Conservation (phyloP, 2,113 vertebrate species). For the Boulengeromyrus knoepffleri region DNA sequence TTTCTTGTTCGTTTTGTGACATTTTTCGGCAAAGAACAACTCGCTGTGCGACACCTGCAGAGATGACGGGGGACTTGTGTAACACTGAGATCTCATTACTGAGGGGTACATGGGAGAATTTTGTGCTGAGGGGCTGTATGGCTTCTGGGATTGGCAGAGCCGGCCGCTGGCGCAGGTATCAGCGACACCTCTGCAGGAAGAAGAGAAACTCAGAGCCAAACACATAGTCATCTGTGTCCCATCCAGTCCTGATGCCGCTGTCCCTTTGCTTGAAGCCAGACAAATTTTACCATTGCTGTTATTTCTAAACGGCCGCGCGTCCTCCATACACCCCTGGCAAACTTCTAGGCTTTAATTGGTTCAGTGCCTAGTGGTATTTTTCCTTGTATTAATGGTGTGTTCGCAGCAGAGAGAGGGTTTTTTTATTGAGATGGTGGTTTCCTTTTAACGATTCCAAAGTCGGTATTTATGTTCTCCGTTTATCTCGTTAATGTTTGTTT, state of each 20-base stretch:
- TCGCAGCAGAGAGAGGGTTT: not conserved
- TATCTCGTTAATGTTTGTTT: slow-evolving; percentile 1
- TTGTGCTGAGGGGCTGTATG: not conserved
- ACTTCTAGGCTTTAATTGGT: not conserved
- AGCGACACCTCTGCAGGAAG: not conserved
- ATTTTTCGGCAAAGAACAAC: not conserved
- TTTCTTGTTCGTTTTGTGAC: not conserved
- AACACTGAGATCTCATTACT: not conserved
- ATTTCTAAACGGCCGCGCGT: not conserved
- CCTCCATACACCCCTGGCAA: not conserved
- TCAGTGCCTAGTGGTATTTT: not conserved
- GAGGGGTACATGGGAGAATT: not conserved
- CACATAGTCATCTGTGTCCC: not conserved
- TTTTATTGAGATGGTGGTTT: slow-evolving; percentile 10
- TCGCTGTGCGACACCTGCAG: not conserved
- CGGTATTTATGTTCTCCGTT: slow-evolving; percentile 6
- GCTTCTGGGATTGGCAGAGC: not conserved
- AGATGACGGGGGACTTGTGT: not conserved
- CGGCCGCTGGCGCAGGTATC: not conserved
- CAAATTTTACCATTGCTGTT: not conserved
- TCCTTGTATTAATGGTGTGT: slow-evolving; percentile 2
- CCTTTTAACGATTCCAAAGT: not conserved
- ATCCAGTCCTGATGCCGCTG: not conserved
- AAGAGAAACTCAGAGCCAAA: not conserved
- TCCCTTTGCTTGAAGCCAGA: not conserved